These are phyloP conservation scores for Sarcophaga subvicina DNA, from an alignment of 2,888 invertebrate species.

Conservation along the genomic window DNA sequence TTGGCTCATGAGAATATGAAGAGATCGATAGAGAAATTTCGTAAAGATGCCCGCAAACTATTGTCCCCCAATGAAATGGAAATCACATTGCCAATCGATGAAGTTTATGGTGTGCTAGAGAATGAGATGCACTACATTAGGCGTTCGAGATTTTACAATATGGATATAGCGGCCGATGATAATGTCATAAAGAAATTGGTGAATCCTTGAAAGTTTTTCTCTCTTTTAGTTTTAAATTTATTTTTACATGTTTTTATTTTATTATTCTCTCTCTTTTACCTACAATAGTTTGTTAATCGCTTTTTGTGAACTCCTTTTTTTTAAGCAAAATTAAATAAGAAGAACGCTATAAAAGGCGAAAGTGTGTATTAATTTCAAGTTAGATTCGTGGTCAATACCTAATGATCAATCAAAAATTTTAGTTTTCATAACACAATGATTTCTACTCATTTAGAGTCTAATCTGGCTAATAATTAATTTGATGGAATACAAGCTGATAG, in stretches of 20 bases:
- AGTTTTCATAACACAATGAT: too few species aligned
- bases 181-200: constrained; percentile 74
- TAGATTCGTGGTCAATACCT: too few species aligned
- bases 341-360: too few species aligned
- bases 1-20: constrained; percentile 78
- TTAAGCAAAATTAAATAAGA: constrained; percentile 37
- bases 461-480: too few species aligned
- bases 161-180: constrained; percentile 74
- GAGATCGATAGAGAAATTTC: constrained; percentile 78
- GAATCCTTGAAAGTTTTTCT: constrained; percentile 70
- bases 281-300: not conserved
- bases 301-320: not conserved
- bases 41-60: constrained; percentile 79
- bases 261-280: not conserved
- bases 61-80: constrained; percentile 78
- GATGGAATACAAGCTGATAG: too few species aligned
- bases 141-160: constrained; percentile 74
- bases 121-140: constrained; percentile 74
- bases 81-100: constrained; percentile 77
- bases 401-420: too few species aligned
- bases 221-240: not conserved
- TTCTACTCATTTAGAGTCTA: too few species aligned
- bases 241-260: not conserved
- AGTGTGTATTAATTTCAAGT: too few species aligned
- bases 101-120: constrained; percentile 76